These are phyloP conservation scores for Tor tambroides DNA, from an alignment of 2,113 vertebrate species.

Conservation along the genomic window DNA sequence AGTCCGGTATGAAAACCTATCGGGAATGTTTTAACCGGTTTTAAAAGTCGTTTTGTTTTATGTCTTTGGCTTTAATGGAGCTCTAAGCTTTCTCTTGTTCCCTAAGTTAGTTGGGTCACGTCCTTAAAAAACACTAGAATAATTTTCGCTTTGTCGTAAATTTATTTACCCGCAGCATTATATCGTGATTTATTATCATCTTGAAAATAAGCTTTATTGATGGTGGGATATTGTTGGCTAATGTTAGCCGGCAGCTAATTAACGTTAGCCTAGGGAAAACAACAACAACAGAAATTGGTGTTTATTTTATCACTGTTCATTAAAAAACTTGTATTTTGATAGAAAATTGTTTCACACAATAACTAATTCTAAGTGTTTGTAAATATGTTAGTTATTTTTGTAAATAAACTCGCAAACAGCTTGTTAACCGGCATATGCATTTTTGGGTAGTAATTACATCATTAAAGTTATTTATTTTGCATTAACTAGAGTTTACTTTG, in stretches of 20 bases:
- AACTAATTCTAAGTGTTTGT: neutral
- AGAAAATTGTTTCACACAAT: neutral
- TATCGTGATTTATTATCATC: neutral
- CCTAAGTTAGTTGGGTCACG: neutral
- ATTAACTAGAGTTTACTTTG: neutral
- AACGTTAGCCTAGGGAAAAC: neutral
- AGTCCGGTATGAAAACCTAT: neutral
- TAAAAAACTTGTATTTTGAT: neutral
- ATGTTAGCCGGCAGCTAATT: conserved; percentile 35
- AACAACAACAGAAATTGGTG: neutral
- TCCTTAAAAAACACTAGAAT: neutral
- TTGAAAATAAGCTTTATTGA: neutral
- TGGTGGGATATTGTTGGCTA: neutral
- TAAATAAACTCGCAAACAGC: neutral
- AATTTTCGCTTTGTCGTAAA: too few relatives aligned
- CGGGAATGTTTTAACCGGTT: neutral
- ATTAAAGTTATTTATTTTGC: neutral
- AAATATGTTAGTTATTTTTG: neutral
- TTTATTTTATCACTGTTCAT: neutral
- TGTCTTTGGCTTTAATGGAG: conserved; percentile 14
- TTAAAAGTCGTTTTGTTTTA: neutral
- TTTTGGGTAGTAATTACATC: neutral
- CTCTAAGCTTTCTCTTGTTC: neutral
- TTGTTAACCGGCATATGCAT: neutral
- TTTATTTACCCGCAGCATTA: too few relatives aligned